Conservation (phyloP, 2,888 invertebrate genomes). For the Eupithecia insigniata region DNA sequence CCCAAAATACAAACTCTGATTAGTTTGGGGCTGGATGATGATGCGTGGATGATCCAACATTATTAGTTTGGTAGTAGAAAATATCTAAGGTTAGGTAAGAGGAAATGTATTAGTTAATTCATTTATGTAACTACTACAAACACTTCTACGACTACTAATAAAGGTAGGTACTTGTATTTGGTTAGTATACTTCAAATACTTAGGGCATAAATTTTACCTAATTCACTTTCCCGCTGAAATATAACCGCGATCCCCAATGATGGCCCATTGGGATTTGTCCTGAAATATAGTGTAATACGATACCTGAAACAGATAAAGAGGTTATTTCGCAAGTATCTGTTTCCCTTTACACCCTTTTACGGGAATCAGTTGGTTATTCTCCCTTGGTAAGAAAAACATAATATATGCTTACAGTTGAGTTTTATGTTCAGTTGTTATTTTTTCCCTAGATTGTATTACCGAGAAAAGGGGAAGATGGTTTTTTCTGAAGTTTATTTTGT, state of each 20-base stretch:
- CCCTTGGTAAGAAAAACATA: background rate
- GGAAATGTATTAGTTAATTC: no score
- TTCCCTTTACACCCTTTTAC: constrained; percentile 21
- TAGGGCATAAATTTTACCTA: constrained; percentile 50
- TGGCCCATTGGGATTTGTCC: constrained; percentile 42
- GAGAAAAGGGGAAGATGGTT: background rate
- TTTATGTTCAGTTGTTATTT: background rate
- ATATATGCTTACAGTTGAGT: background rate
- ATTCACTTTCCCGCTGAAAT: constrained; percentile 47
- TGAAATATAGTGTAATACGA: constrained; percentile 42
- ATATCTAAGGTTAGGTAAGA: no score
- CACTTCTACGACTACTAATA: background rate
- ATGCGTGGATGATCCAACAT: no score
- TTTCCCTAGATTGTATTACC: background rate
- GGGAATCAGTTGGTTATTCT: constrained; percentile 17
- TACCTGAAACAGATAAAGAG: constrained; percentile 39
- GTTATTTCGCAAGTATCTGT: constrained; percentile 37
- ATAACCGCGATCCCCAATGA: constrained; percentile 39
- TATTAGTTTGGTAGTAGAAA: no score
- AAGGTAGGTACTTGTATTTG: background rate
- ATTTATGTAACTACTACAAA: background rate
- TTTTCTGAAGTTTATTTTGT: background rate
- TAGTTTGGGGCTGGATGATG: no score
- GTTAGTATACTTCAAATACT: background rate
- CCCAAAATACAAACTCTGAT: no score